phyloP scores from a whole-genome alignment of 1,140 invertebrate genomes.

The Calosoma granatense region DNA sequence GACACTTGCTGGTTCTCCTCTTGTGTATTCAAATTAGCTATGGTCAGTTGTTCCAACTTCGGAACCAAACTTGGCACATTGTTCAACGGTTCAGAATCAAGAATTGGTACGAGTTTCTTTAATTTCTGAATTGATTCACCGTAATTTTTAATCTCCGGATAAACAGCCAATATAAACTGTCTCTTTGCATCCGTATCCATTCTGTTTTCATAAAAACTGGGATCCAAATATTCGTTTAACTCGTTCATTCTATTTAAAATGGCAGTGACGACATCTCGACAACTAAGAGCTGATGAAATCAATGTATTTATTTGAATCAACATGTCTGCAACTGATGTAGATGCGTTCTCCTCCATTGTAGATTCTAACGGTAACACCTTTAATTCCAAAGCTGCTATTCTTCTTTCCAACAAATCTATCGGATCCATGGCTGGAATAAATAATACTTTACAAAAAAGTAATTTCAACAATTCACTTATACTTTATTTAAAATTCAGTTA shows the following conservation, averaged over 20 bases:
- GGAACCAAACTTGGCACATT: constrained; percentile 23
- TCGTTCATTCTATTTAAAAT: constrained; percentile 25
- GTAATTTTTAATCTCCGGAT: constrained; percentile 28
- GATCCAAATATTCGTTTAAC: constrained; percentile 31
- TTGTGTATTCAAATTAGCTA: constrained; percentile 23
- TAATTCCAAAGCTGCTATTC: constrained; percentile 28
- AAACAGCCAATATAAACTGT: constrained; percentile 28
- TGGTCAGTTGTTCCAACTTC: constrained; percentile 25
- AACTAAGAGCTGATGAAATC: constrained; percentile 31
- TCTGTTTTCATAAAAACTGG: constrained; percentile 23
- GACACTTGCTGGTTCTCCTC: constrained; percentile 24
- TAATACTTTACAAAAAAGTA: too few relatives aligned
- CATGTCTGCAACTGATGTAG: constrained; percentile 24
- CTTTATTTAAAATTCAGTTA: too few relatives aligned
- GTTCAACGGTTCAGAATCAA: constrained; percentile 24
- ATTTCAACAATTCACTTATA: too few relatives aligned
- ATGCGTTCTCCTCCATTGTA: constrained; percentile 16
- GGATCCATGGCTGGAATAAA: constrained; percentile 18
- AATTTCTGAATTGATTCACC: constrained; percentile 24
- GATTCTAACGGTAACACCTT: constrained; percentile 24
- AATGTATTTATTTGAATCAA: constrained; percentile 30
- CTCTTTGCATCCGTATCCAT: constrained; percentile 27
- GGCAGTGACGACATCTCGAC: constrained; percentile 28
- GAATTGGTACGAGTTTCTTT: constrained; percentile 21
- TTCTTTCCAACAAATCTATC: constrained; percentile 28